Evolutionary conservation across 2,113 vertebrate genomes (phyloP).

Genomic region (Corydoras sp.): DNA sequence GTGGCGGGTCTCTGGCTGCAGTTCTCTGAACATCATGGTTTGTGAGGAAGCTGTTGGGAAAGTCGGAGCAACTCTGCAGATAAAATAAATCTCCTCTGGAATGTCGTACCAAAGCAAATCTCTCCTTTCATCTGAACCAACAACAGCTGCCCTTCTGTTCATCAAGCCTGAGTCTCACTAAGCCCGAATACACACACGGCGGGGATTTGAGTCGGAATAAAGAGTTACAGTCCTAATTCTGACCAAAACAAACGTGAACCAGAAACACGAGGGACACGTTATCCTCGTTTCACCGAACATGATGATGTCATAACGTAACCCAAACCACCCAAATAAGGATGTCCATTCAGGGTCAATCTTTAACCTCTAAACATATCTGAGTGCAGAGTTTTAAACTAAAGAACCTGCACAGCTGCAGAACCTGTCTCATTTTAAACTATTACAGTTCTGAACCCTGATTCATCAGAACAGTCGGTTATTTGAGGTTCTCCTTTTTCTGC

Average conservation of each 20-base stretch:
- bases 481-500: no score
- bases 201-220: background rate
- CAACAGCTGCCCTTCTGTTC: slow-evolving; percentile 27
- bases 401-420: background rate
- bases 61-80: background rate
- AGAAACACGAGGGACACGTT: no score
- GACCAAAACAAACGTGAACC: no score
- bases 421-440: no score
- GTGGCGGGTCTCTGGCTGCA: no score
- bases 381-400: background rate
- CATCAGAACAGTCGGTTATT: no score
- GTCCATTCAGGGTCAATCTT: no score
- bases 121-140: slow-evolving; percentile 10
- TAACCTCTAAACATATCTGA: no score
- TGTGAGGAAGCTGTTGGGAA: background rate
- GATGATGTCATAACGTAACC: no score
- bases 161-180: background rate
- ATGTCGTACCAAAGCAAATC: slow-evolving; percentile 39
- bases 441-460: no score
- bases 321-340: no score
- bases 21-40: slow-evolving; percentile 35
- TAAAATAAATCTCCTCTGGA: slow-evolving; percentile 44
- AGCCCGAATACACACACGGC: background rate
- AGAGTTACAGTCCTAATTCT: background rate
- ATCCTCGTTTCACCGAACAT: no score